Evolutionary conservation across 1,140 invertebrate genomes (phyloP).

Genomic region (Microplitis mediator): DNA sequence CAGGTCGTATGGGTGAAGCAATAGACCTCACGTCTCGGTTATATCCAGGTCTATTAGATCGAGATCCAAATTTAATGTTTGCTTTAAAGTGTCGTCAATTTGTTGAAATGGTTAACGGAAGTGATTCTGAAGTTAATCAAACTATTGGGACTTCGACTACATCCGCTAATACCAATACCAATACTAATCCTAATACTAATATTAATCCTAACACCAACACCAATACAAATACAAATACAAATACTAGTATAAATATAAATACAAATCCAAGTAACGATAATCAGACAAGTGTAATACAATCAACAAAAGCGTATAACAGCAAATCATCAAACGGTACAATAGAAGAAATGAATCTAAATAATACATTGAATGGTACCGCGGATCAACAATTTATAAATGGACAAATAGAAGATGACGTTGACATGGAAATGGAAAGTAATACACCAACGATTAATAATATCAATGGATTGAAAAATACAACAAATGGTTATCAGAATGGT

Average conservation of each 20-base stretch:
- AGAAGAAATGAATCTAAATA: conserved; percentile 59
- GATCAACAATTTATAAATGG: conserved; percentile 56
- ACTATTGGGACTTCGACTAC: conserved; percentile 19
- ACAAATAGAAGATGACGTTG: conserved; percentile 59
- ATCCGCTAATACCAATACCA: too few species aligned
- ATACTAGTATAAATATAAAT: too few species aligned
- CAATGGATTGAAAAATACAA: conserved; percentile 52
- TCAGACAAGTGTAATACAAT: conserved; percentile 77
- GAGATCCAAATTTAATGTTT: conserved; percentile 89
- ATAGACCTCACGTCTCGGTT: conserved; percentile 86
- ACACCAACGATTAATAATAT: conserved; percentile 36
- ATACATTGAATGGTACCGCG: conserved; percentile 51
- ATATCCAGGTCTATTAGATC: conserved; percentile 89
- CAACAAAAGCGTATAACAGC: conserved; percentile 70
- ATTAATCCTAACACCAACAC: too few species aligned
- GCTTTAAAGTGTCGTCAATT: conserved; percentile 97
- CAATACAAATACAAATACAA: too few species aligned
- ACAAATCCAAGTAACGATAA: conserved; percentile 53
- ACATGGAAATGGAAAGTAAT: conserved; percentile 55
- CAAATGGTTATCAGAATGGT: conserved; percentile 73
- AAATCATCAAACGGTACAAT: conserved; percentile 58
- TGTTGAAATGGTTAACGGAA: conserved; percentile 91
- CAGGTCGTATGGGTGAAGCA: conserved; percentile 92
- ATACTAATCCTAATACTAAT: too few species aligned
- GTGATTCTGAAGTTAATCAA: conserved; percentile 73